These are phyloP conservation scores for Lordiphosa collinella DNA, from an alignment of 1,140 invertebrate species.

Conservation along the genomic window DNA sequence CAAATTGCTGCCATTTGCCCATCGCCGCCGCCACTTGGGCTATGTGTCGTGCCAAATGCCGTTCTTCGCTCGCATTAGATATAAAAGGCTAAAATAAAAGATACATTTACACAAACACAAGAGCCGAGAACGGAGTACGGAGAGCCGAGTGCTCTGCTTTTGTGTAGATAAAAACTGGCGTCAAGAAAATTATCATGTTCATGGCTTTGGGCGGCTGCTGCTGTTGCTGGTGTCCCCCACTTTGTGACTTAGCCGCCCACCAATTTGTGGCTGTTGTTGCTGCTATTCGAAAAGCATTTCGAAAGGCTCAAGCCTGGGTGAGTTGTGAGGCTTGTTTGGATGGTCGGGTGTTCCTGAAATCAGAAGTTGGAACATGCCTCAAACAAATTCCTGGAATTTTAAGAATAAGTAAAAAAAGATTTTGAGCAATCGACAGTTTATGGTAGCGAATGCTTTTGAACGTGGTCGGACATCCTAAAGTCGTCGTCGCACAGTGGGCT, in stretches of 20 bases:
- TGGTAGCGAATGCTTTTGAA: too few relatives aligned
- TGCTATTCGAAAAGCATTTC: constrained; percentile 21
- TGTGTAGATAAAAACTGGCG: constrained; percentile 75
- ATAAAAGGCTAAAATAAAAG: constrained; percentile 77
- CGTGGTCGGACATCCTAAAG: too few relatives aligned
- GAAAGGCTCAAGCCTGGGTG: constrained; percentile 20
- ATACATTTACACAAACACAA: constrained; percentile 71
- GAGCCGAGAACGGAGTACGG: constrained; percentile 7
- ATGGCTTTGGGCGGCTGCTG: constrained; percentile 46
- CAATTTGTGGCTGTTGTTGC: neutral
- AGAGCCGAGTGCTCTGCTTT: constrained; percentile 42
- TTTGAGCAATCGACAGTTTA: too few relatives aligned
- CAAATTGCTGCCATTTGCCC: constrained; percentile 74
- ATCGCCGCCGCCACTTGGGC: constrained; percentile 61
- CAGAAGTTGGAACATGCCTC: neutral
- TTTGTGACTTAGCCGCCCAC: too few relatives aligned
- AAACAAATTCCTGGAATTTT: too few relatives aligned
- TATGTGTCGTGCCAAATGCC: constrained; percentile 74
- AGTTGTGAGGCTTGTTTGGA: neutral
- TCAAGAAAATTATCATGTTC: constrained; percentile 78
- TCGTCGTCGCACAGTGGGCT: too few relatives aligned
- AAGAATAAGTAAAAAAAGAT: too few relatives aligned
- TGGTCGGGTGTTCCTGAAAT: neutral
- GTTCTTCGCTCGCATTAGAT: constrained; percentile 65
- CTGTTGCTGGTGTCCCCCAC: constrained; percentile 27